phyloP scores from a whole-genome alignment of 2,113 vertebrate species.

The Todiramphus chloris region DNA sequence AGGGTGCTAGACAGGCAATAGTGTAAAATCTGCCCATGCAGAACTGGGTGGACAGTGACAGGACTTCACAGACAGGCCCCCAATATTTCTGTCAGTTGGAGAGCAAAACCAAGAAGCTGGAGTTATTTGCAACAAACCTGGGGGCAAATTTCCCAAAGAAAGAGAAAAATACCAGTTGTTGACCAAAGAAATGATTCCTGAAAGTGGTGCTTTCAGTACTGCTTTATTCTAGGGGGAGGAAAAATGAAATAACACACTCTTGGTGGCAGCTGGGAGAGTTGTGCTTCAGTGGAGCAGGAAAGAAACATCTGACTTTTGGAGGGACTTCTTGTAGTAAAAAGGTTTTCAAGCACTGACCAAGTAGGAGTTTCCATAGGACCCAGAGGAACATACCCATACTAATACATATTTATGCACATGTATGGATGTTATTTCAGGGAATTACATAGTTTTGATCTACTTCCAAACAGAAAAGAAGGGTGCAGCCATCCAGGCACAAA shows the following conservation, averaged over 20 bases:
- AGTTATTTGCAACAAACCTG: not conserved
- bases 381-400: not conserved
- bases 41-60: not conserved
- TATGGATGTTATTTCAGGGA: not conserved
- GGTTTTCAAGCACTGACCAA: not conserved
- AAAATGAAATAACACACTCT: not conserved
- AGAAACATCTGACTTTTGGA: not conserved
- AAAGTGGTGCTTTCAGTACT: not conserved
- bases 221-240: not conserved
- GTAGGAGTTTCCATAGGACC: not conserved
- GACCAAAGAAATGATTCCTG: not conserved
- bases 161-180: not conserved
- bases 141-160: not conserved
- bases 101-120: not conserved
- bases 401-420: not conserved
- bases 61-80: not conserved
- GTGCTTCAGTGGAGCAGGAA: constrained; percentile 14
- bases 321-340: not conserved
- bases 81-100: not conserved
- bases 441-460: not conserved
- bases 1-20: not conserved
- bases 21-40: not conserved
- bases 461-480: not conserved
- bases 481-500: constrained; percentile 20
- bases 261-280: constrained; percentile 6